Evolutionary conservation across 2,888 invertebrate genomes (phyloP), one percentile per base, ranked within the genome.

Genomic region (Mythimna pallens): DNA sequence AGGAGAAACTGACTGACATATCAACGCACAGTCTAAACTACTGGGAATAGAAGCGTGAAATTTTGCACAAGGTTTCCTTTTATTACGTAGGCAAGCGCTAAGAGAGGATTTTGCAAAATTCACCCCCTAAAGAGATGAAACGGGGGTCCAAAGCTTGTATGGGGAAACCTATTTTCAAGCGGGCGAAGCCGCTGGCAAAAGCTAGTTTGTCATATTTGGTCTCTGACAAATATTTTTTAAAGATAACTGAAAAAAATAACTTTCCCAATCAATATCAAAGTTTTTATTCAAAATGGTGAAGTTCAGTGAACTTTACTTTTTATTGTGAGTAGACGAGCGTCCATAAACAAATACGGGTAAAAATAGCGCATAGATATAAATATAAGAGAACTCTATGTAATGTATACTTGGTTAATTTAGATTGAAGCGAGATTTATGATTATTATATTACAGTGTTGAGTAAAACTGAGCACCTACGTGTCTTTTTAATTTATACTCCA

Each of bases 301-400:
- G 82, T 82, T 82, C 83, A 71, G 59, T 69, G 70, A 83, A 69
- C 83, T 55, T 8, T 34, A 30, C 20, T 68, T 55, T 65, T 55
- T 65, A 52, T 65, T 69, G 47, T 22, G 54, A 67, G 62, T 43
- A 62, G 62, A 30, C 17, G 14, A 43, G 52, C 36, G 66, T 68
- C 52, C 40, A 66, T 55, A 67, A 72, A 47, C 47, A 70, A 50
- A 25, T 17, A 2, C 22, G 8, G 47, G 61, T 57, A 63, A 43
- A 82, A 76, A 73, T 82, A 83, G 57, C 54, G 3, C 30, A 36
- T 20, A 58, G 22, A 43, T 70, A 66, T 61, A 57, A 68, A 73
- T 62, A 30, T 69, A 25, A 65, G 65, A 58, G 68, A 80, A 40
- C 36, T 82, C 47, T 57, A 20, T 40, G 58, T 73, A 63, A 65